A percentile compares a stretch with the other conserved stretches of the same genome.
Conservation (phyloP, 1,140 invertebrate species). For the Tetraneura akinire region DNA sequence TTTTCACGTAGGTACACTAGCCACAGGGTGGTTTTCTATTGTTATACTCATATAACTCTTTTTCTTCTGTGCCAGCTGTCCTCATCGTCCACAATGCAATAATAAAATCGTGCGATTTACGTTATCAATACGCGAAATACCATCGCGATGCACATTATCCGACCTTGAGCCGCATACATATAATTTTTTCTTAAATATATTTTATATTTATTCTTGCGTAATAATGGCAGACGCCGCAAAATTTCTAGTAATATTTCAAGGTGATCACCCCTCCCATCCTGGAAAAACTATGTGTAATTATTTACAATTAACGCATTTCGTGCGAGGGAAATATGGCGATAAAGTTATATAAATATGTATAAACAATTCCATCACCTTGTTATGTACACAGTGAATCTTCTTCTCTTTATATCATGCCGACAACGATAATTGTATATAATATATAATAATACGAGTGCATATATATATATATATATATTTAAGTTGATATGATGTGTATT, state of each 20-base stretch:
- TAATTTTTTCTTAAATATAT: constrained; percentile 1
- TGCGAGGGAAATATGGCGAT: constrained; percentile 15
- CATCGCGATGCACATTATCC: neutral
- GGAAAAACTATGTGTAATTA: constrained; percentile 20
- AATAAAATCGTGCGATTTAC: neutral
- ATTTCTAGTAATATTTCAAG: constrained; percentile 28
- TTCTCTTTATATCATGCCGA: constrained; percentile 20
- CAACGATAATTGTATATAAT: neutral
- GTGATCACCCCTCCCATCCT: neutral
- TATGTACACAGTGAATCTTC: neutral
- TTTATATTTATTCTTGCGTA: constrained; percentile 10
- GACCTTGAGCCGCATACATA: neutral
- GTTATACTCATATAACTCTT: neutral
- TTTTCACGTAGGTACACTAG: neutral
- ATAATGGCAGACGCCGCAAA: neutral
- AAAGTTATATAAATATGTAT: neutral
- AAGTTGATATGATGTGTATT: too few relatives aligned
- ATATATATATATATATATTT: too few relatives aligned
- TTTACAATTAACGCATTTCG: constrained; percentile 33
- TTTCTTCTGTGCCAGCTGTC: neutral
- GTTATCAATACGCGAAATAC: neutral
- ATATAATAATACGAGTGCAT: too few relatives aligned
- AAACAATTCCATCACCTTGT: neutral
- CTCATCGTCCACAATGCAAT: neutral
- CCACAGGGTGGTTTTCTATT: neutral